A percentile compares a stretch with the other conserved stretches of the same genome.
These are phyloP conservation scores for Hippocampus guttulatus DNA, from an alignment of 2,113 vertebrate species.

Conservation along the genomic window DNA sequence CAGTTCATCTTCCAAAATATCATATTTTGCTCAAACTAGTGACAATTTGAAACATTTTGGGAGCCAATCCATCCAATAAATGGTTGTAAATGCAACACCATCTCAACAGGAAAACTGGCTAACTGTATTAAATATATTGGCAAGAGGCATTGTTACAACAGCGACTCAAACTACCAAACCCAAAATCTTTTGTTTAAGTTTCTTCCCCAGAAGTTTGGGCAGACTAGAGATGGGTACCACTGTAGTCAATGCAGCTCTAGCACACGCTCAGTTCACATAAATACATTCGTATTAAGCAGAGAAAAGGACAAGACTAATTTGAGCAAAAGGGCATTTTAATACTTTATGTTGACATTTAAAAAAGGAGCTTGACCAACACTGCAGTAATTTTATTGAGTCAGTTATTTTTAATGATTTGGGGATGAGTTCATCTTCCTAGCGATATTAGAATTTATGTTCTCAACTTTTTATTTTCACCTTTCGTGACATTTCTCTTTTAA, in stretches of 20 bases:
- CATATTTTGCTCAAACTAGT: neutral
- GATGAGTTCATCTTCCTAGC: neutral
- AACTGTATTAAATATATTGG: neutral
- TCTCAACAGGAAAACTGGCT: neutral
- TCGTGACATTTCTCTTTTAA: neutral
- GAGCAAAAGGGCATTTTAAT: conserved; percentile 3
- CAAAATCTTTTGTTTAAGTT: conserved; percentile 37
- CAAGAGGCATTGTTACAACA: conserved; percentile 63
- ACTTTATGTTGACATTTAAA: conserved; percentile 2
- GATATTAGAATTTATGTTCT: neutral
- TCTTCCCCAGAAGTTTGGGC: conserved; percentile 62
- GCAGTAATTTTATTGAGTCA: neutral
- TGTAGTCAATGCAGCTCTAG: neutral
- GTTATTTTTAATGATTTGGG: neutral
- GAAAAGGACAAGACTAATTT: conserved; percentile 3
- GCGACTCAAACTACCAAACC: conserved; percentile 62
- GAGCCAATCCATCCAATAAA: neutral
- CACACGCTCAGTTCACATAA: neutral
- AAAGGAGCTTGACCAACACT: neutral
- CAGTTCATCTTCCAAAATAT: too few species aligned
- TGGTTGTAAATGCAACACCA: neutral
- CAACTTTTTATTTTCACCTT: neutral
- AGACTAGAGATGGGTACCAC: conserved; percentile 54
- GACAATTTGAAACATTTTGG: neutral
- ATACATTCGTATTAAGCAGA: neutral